phyloP scores from a whole-genome alignment of 2,888 invertebrate species.

The Perizoma flavofasciatum region DNA sequence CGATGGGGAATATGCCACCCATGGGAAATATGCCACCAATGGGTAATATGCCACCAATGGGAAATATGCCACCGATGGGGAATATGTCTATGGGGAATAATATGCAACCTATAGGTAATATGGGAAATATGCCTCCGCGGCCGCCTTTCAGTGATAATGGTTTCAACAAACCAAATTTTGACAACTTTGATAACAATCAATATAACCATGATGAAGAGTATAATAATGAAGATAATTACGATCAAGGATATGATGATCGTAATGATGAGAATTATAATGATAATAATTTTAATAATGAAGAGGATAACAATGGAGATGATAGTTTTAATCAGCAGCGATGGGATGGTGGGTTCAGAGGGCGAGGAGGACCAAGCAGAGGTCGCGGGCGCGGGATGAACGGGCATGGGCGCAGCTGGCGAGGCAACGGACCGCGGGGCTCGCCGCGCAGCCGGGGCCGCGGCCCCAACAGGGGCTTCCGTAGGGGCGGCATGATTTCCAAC shows the following conservation, averaged over 20 bases:
- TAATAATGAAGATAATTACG: conserved; percentile 58
- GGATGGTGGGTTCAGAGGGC: conserved; percentile 65
- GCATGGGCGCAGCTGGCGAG: conserved; percentile 69
- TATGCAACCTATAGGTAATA: conserved; percentile 44
- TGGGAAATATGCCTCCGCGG: conserved; percentile 50
- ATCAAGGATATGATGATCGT: conserved; percentile 59
- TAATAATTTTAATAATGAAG: conserved; percentile 55
- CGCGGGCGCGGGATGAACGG: conserved; percentile 71
- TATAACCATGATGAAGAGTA: conserved; percentile 66
- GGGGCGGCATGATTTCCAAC: conserved; percentile 71
- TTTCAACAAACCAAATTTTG: conserved; percentile 69
- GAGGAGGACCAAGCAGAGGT: conserved; percentile 57
- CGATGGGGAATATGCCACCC: conserved; percentile 45
- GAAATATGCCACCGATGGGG: conserved; percentile 48
- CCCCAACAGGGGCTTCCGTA: conserved; percentile 64
- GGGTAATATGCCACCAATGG: conserved; percentile 45
- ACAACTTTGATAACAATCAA: conserved; percentile 62
- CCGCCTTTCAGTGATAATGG: conserved; percentile 70
- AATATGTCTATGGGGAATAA: conserved; percentile 47
- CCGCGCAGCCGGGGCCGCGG: conserved; percentile 65
- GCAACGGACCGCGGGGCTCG: conserved; percentile 56
- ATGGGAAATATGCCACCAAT: conserved; percentile 40
- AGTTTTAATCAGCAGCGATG: conserved; percentile 63
- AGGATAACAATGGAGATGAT: conserved; percentile 54
- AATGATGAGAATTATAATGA: conserved; percentile 54